Base-by-base conservation (phyloP, 37 sponge, comb jelly and placozoan species). In the Corticium candelabrum region DNA sequence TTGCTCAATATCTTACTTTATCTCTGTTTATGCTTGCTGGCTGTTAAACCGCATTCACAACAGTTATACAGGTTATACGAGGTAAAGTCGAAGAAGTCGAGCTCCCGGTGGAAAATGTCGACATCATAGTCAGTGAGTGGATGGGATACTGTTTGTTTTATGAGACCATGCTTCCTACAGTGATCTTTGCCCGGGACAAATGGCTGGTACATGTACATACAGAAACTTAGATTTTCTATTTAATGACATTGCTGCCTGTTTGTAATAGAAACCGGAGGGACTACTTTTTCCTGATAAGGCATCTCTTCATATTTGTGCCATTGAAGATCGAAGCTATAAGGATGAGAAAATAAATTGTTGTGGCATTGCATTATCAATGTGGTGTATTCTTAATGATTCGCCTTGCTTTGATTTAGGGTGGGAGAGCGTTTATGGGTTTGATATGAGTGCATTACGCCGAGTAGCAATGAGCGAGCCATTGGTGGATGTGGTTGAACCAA, bases 71-170 rank as follows among this genome's bases (percentile, higher is more conserved):
- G 3, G 78, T 91, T 38, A 84, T 94, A 40, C 39, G 72, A 29
- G 97, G 97, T 0, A 96, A 96, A 81, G 78, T 96, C 68, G 97
- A 96, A 74, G 93, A 93, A 81, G 85, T 97, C n/a, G 50, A 82
- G 5, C 85, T 97, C 0, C 99, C 99, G 1, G 92, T 91, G 71
- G 87, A 89, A 7, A 75, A 87, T 40, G 94, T 97, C 27, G 92
- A 93, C 77, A 88, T 97, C 73, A 97, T 97, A 21, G 86, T 97
- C 30, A 90, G 91, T 0, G 98, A 97, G 84, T 97, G 98, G 98
- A 97, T 97, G 98, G 98, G 98, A 0, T 97, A 97, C 87, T 97
- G 94, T 38, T 85, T 97, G 37, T 93, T 97, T 86, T 97, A 97
- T 75, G 98, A 97, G 87, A 87, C 90, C 69, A 97, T 97, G 98